Base-by-base conservation (phyloP, 2,888 invertebrate genomes). In the Luffia ferchaultella region DNA sequence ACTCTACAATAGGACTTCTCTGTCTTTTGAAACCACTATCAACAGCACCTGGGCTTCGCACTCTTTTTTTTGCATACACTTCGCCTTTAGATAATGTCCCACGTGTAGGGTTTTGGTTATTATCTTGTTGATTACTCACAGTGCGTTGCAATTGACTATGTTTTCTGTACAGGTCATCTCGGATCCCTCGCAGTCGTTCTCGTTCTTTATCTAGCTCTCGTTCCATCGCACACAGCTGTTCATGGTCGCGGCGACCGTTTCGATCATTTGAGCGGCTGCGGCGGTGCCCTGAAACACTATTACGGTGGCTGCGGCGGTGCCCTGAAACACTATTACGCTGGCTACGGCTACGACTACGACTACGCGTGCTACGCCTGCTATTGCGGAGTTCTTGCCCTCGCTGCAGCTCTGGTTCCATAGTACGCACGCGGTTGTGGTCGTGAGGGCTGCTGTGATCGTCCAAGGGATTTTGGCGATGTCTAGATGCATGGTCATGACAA, bases 291-390 rank as follows among this genome's bases (percentile, higher is more conserved):
- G n/a, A 41, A n/a, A 16, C n/a, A 18, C 12, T 42, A 18, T 19
- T 18, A 43, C 45, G 20, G 49, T n/a, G 16, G 49, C 18, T 41
- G 20, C 42, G 40, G 45, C 16, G 42, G 12, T 43, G n/a, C n/a
- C n/a, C n/a, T n/a, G n/a, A n/a, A n/a, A n/a, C n/a, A n/a, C n/a
- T n/a, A n/a, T n/a, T n/a, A n/a, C n/a, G n/a, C n/a, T n/a, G 19
- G 49, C 42, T 7, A 15, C 40, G 40, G 40, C 40, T 40, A 40
- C 12, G 16, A 17, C 30, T 2, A 15, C 42, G 43, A 9, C 41
- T 9, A 16, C 45, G 30, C 17, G 5, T 18, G n/a, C 15, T 30
- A 2, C 15, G 19, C 20, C 42, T 20, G 2, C 3, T 12, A 15
- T 44, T 20, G 18, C 7, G 18, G 15, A 18, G 49, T 5, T 41